A percentile compares a stretch with the other conserved stretches of the same genome.
phyloP scores from a whole-genome alignment of 2,797 vertebrate species.

The Toxotes lorentzi region DNA sequence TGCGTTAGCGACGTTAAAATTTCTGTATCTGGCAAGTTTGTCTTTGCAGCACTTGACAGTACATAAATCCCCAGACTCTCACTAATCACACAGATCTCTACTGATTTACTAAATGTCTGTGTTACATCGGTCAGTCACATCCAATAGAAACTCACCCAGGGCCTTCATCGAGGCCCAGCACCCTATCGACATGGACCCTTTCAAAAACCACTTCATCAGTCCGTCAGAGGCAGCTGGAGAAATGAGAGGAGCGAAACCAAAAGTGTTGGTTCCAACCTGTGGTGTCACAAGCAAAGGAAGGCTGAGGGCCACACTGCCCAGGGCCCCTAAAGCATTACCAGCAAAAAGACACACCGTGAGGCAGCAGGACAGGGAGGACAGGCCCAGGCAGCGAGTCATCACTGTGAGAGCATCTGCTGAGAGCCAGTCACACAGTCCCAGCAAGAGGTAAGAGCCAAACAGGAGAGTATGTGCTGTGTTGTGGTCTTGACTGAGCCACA shows the following conservation, averaged over 20 bases:
- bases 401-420: conserved; percentile 78
- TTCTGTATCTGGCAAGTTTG: conserved; percentile 7
- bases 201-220: conserved; percentile 74
- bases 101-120: conserved; percentile 34
- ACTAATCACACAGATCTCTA: conserved; percentile 3
- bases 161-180: conserved; percentile 80
- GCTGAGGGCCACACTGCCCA: conserved; percentile 79
- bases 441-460: conserved; percentile 77
- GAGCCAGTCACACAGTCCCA: conserved; percentile 79
- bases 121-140: conserved; percentile 70
- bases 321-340: conserved; percentile 76
- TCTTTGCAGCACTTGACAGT: not conserved
- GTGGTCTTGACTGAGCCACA: conserved; percentile 86
- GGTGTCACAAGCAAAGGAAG: conserved; percentile 76
- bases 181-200: conserved; percentile 76
- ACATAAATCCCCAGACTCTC: not conserved
- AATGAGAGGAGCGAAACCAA: conserved; percentile 57
- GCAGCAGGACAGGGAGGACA: conserved; percentile 84
- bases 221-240: conserved; percentile 56
- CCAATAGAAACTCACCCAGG: conserved; percentile 76
- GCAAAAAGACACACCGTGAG: conserved; percentile 85
- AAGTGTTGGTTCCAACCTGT: conserved; percentile 28
- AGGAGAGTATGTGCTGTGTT: conserved; percentile 81
- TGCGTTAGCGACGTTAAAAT: not conserved
- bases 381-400: conserved; percentile 80